Evolutionary conservation across 2,797 vertebrate genomes (phyloP).

Genomic region (Myotis findleyi): DNA sequence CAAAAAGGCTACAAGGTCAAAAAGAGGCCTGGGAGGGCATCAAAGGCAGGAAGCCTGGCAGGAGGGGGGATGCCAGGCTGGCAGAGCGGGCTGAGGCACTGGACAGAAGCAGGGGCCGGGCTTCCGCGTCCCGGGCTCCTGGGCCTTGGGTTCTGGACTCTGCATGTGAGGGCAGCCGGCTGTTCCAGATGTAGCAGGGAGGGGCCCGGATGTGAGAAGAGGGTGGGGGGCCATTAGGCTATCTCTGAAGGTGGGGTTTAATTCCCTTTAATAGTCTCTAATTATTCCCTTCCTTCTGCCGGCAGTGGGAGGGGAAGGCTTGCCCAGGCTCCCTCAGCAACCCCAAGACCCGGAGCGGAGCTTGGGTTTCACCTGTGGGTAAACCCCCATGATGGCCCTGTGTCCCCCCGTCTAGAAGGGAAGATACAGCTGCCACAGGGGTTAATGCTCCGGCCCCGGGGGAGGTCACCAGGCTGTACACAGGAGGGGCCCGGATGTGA

Average conservation of each 20-base stretch:
- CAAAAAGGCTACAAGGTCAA: neutral
- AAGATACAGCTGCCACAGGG: neutral
- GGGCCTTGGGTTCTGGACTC: neutral
- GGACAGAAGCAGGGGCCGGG: accelerated
- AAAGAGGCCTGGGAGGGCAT: neutral
- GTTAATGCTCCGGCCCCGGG: neutral
- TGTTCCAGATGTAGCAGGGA: neutral
- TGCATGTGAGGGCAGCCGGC: neutral
- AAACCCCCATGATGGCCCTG: accelerated
- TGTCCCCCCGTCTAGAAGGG: neutral
- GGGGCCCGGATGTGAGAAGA: slow-evolving; percentile 9
- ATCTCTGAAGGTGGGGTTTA: slow-evolving; percentile 73
- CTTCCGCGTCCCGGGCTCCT: neutral
- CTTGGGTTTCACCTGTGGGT: neutral
- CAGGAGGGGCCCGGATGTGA: neutral
- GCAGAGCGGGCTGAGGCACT: neutral
- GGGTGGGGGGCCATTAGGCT: slow-evolving; percentile 49
- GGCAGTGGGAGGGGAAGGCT: slow-evolving; percentile 65
- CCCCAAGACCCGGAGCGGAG: accelerated
- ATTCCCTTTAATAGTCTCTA: slow-evolving; percentile 78
- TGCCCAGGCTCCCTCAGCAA: neutral
- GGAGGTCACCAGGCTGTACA: neutral
- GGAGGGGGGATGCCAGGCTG: neutral
- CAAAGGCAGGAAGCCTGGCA: neutral
- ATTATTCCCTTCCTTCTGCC: slow-evolving; percentile 66